phyloP scores from a whole-genome alignment of 2,888 invertebrate species.

The Perizoma flavofasciatum region DNA sequence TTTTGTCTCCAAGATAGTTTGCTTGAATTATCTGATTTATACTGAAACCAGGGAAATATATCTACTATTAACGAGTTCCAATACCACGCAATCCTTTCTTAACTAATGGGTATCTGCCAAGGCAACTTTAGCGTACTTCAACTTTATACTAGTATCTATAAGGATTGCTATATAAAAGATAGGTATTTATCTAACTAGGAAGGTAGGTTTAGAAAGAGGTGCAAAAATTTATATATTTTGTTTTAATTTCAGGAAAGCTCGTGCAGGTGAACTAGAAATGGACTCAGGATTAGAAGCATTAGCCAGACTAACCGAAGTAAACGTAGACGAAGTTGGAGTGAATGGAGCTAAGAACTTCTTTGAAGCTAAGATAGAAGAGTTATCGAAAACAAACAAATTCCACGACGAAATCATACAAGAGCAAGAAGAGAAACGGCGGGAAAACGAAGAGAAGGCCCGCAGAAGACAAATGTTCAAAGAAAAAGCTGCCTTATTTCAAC shows the following conservation, averaged over 20 bases:
- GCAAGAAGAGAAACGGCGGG: constrained; percentile 93
- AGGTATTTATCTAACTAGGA: no score
- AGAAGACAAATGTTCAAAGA: constrained; percentile 94
- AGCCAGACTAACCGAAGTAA: constrained; percentile 94
- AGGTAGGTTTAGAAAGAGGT: no score
- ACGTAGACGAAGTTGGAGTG: constrained; percentile 97
- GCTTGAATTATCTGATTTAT: neutral
- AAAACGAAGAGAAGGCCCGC: constrained; percentile 92
- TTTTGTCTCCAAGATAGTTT: constrained; percentile 2
- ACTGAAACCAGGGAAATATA: neutral
- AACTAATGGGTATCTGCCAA: no score
- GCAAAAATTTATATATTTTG: constrained; percentile 2
- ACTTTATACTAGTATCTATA: no score
- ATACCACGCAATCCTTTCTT: constrained; percentile 1
- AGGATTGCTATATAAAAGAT: no score
- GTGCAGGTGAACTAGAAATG: constrained; percentile 93
- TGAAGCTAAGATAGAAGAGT: constrained; percentile 97
- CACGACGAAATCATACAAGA: constrained; percentile 96
- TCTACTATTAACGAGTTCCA: no score
- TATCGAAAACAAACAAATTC: constrained; percentile 92
- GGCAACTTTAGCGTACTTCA: no score
- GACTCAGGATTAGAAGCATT: constrained; percentile 94
- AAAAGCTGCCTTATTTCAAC: constrained; percentile 92
- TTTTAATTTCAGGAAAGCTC: constrained; percentile 88
- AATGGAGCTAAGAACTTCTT: constrained; percentile 98